A percentile compares a stretch with the other conserved stretches of the same genome.
Evolutionary conservation across 2,113 vertebrate genomes (phyloP).

Genomic region (Tringa solitaria): DNA sequence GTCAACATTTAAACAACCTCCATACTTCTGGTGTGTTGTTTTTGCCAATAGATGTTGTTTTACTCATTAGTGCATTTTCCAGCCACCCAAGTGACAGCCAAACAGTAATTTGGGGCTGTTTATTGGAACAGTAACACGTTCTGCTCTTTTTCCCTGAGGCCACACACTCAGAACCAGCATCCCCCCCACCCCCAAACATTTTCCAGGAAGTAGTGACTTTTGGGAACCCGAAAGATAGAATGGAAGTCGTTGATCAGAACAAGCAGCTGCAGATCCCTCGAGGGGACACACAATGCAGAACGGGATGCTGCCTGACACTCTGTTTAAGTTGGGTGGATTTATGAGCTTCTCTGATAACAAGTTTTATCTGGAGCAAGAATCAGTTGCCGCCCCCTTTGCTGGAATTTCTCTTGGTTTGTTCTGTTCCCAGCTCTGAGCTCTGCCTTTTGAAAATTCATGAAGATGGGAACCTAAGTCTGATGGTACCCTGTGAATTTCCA

Average conservation of each 20-base stretch:
- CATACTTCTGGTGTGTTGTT: neutral
- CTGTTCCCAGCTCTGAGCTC: constrained; percentile 34
- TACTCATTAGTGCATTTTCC: neutral
- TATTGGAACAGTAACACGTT: neutral
- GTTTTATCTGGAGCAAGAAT: constrained; percentile 50
- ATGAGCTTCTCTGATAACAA: constrained; percentile 54
- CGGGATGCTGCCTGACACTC: constrained; percentile 47
- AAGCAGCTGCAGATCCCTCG: constrained; percentile 28
- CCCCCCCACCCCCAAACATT: neutral
- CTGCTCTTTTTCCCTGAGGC: neutral
- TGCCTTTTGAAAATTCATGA: neutral
- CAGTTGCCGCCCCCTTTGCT: neutral
- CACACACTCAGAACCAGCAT: neutral
- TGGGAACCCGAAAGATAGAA: constrained; percentile 5
- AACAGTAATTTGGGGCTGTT: neutral
- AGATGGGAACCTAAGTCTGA: neutral
- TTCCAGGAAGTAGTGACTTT: constrained; percentile 18
- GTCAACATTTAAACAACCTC: neutral
- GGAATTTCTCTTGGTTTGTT: constrained; percentile 42
- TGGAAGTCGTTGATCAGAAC: constrained; percentile 16
- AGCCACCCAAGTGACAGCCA: neutral
- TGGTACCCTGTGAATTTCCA: neutral
- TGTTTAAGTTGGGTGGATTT: constrained; percentile 67
- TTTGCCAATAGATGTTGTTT: neutral
- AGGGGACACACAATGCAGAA: neutral